Base-by-base conservation (phyloP, 2,113 vertebrate genomes). In the Cyprinodon brontotheroides region DNA sequence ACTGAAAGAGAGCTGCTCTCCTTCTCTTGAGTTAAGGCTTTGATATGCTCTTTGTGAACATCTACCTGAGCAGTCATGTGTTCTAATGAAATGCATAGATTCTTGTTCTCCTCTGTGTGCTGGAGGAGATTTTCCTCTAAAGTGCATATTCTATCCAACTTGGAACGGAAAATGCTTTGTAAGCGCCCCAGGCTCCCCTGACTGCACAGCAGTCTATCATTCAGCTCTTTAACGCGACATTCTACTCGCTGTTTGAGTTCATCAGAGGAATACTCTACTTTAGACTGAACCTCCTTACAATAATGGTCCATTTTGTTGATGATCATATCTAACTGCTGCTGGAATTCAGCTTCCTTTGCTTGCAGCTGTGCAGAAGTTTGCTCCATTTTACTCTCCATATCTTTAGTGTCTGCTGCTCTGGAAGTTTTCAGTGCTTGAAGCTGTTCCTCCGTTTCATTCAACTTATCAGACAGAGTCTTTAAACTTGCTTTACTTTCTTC, bases 21-120 rank as follows among this genome's bases (percentile, higher is more conserved):
- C 69, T 93, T 96, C 86, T 98, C 95, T 11, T 78, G 79, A 72
- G 88, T 96, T 95, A 99, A 91, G 89, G 94, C 93, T 80, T 87
- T 86, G 71, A 97, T 91, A 38, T 95, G 82, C 82, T 94, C 91
- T 57, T 93, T 91, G 60, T 96, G 96, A 89, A 94, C 95, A 72
- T 95, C 94, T 81, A 98, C 90, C 81, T 96, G 92, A 87, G 90
- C 87, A 29, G 89, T 84, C 80, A 90, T 87, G 79, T 96, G 93
- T 12, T 96, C 93, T 73, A 98, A 89, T 77, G 94, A 95, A 83
- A 74, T 90, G 74, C 83, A 94, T 79, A 96, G 92, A 80, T 82
- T 89, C 62, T 82, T 91, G 36, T 94, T 95, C 80, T 95, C 93
- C 77, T 95, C 93, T 15, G 67, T 88, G 60, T 93, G 73, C 85